Base-by-base conservation (phyloP, 2,113 vertebrate genomes). In the Philantomba maxwellii region DNA sequence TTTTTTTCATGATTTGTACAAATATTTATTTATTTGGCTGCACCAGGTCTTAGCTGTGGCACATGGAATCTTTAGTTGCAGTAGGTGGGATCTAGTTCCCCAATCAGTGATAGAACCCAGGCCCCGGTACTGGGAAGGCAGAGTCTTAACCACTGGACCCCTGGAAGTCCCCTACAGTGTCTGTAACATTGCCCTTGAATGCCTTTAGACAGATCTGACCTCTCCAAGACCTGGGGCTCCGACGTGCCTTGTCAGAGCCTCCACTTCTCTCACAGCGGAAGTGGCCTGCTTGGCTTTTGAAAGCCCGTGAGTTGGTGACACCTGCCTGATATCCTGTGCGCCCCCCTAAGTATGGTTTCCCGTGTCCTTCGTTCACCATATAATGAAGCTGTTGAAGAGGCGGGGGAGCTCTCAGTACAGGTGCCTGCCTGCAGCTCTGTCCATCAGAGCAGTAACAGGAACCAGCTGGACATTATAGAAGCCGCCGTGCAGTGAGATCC, bases 381-480 rank as follows among this genome's bases (percentile, higher is more conserved):
- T 2, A 28, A 4, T 6, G 30, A 73, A 45, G 33, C 19, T 23
- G 4, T 12, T 26, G 8, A 84, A 78, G 47, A 43, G 39, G n/a
- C 47, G 0, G 66, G 25, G 30, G 9, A n/a, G 14, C 70, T 78
- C 55, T 60, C 25, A 6, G 17, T 2, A 58, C 70, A 77, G 7
- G 0, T 15, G 11, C 19, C 26, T 43, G 1, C 3, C 43, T 9
- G 30, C 7, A 5, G 36, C 64, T 78, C 33, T 3, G 13, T 23
- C 11, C 26, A 17, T n/a, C 21, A 16, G 1, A 0, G 53, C 39
- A 6, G 13, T 8, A 25, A 43, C 6, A 16, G 86, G 13, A 80
- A 17, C 9, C 53, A 25, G 5, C 2, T 6, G 11, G 25, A 7
- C n/a, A 25, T 39, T 17, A 7, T 6, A n/a, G 19, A 8, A 87